These are phyloP conservation scores for Therioaphis trifolii DNA, from an alignment of 2,888 invertebrate species.

Conservation along the genomic window DNA sequence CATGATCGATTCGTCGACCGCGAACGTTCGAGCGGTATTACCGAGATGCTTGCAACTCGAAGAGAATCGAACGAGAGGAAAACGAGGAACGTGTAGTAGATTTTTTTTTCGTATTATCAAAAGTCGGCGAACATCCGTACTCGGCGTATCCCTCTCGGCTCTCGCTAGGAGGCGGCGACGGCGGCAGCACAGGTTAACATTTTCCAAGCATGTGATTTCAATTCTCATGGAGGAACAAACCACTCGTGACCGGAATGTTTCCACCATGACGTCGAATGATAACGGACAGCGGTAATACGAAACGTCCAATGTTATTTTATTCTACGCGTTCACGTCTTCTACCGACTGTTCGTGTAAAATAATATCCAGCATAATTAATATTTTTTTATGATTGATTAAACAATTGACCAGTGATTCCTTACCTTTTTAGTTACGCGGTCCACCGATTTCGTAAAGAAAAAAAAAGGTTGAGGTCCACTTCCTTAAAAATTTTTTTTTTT, in stretches of 20 bases:
- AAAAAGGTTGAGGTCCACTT: too few species aligned
- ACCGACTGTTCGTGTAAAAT: too few species aligned
- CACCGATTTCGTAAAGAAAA: too few species aligned
- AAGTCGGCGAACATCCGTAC: not conserved
- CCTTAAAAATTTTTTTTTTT: too few species aligned
- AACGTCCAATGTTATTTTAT: not conserved
- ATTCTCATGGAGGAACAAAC: constrained; percentile 6
- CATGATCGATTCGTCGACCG: constrained; percentile 1
- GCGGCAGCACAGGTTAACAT: not conserved
- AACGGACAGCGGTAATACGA: constrained; percentile 28
- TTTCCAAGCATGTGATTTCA: constrained; percentile 19
- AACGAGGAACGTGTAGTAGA: not conserved
- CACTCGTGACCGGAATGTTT: not conserved
- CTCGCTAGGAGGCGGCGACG: not conserved
- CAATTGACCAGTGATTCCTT: too few species aligned
- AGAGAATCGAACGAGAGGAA: not conserved
- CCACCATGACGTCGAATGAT: not conserved
- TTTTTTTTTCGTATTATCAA: not conserved
- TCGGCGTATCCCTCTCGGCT: too few species aligned
- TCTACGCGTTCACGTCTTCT: too few species aligned
- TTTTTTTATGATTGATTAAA: too few species aligned
- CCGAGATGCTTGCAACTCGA: too few species aligned
- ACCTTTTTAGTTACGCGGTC: too few species aligned
- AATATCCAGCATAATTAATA: too few species aligned
- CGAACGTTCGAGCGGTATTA: too few species aligned